phyloP scores from a whole-genome alignment of 2,888 invertebrate genomes.

The Dendrolimus houi region DNA sequence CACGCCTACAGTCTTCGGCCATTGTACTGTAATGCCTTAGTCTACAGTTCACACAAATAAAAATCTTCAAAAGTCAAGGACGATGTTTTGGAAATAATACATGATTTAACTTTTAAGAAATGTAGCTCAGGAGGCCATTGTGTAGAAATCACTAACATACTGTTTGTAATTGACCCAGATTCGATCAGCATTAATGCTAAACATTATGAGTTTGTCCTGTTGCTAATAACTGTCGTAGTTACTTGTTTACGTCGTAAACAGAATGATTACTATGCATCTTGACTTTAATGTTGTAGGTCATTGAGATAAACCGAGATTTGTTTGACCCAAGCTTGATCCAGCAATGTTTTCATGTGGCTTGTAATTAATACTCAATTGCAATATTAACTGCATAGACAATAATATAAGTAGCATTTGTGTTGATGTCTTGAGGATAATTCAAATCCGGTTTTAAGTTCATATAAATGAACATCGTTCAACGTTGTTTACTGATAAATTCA shows the following conservation, averaged over 20 bases:
- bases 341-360: background rate
- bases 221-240: background rate
- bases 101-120: background rate
- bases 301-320: constrained; percentile 39
- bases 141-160: background rate
- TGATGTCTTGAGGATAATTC: constrained; percentile 1
- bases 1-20: constrained; percentile 29
- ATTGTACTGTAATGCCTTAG: constrained; percentile 16
- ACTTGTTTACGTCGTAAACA: background rate
- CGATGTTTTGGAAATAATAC: background rate
- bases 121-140: background rate
- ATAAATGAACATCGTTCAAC: background rate
- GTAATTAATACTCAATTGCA: constrained; percentile 12
- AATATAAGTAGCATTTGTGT: background rate
- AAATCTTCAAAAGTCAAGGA: background rate
- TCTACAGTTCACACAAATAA: background rate
- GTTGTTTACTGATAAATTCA: too few species aligned
- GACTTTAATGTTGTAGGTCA: constrained; percentile 54
- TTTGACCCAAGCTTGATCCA: constrained; percentile 33
- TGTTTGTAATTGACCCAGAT: constrained; percentile 1
- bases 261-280: constrained; percentile 11
- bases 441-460: constrained; percentile 10
- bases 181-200: background rate
- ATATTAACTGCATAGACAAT: constrained; percentile 7
- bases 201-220: background rate